phyloP scores from a whole-genome alignment of 2,797 vertebrate species.

The Chelon labrosus region DNA sequence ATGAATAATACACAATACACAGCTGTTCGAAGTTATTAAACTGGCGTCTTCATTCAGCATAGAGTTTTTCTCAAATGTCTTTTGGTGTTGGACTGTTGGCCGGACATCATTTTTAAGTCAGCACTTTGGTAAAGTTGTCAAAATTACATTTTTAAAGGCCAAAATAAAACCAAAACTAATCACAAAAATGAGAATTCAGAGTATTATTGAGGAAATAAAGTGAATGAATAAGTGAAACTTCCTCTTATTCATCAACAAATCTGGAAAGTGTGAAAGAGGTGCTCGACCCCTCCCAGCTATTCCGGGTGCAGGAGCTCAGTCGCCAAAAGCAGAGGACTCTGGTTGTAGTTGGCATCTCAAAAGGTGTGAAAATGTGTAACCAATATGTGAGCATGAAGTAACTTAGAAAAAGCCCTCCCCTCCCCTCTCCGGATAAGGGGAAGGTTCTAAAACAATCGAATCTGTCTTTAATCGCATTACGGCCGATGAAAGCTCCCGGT shows the following conservation, averaged over 20 bases:
- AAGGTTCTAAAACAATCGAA: conserved; percentile 58
- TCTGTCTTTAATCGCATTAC: conserved; percentile 59
- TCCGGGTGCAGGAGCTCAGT: conserved; percentile 31
- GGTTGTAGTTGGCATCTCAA: conserved; percentile 29
- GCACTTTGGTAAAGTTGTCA: no score
- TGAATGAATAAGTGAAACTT: conserved; percentile 31
- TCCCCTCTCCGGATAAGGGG: conserved; percentile 7
- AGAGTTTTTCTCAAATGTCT: background rate
- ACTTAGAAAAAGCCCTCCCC: conserved; percentile 43
- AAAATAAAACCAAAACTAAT: background rate
- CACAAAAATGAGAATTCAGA: background rate
- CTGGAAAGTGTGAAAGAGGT: conserved; percentile 9
- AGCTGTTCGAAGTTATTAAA: no score
- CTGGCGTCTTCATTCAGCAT: no score
- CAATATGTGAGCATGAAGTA: conserved; percentile 30
- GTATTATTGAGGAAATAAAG: background rate
- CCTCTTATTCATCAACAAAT: conserved; percentile 28
- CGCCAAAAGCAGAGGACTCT: conserved; percentile 24
- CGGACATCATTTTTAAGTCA: no score
- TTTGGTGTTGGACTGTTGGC: background rate
- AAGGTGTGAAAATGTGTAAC: conserved; percentile 45
- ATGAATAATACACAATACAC: no score
- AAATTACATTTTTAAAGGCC: no score
- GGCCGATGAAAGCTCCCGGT: conserved; percentile 39
- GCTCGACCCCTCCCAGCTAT: conserved; percentile 28